phyloP scores from a whole-genome alignment of 2,797 vertebrate genomes.

The Amphiprion clarkii region DNA sequence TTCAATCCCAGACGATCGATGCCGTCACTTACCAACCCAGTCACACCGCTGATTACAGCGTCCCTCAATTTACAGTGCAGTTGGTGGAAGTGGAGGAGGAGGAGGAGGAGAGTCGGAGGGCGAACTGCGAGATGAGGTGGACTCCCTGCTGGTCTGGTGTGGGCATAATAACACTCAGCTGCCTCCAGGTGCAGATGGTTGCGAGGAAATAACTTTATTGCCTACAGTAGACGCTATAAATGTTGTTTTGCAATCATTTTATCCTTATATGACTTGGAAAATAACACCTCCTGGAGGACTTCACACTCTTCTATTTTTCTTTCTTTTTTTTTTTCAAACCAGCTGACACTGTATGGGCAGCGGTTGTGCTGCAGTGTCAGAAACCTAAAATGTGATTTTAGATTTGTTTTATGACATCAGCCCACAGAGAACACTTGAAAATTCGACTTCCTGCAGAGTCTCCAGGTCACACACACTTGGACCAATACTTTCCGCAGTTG shows the following conservation, averaged over 20 bases:
- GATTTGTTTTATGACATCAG: slow-evolving; percentile 8
- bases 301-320: slow-evolving; percentile 6
- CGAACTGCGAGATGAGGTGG: slow-evolving; percentile 36
- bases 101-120: not conserved
- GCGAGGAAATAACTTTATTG: slow-evolving; percentile 40
- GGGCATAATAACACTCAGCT: slow-evolving; percentile 20
- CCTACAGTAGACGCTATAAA: slow-evolving; percentile 20
- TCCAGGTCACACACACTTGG: slow-evolving; percentile 18
- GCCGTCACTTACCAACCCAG: slow-evolving; percentile 76
- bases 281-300: slow-evolving; percentile 39
- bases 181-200: slow-evolving; percentile 36
- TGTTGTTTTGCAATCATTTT: slow-evolving; percentile 36
- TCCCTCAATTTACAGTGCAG: slow-evolving; percentile 77
- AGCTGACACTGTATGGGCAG: slow-evolving; percentile 26
- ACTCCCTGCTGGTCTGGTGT: slow-evolving; percentile 42
- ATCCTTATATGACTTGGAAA: slow-evolving; percentile 60
- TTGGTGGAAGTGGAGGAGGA: slow-evolving; percentile 36
- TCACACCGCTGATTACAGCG: slow-evolving; percentile 79
- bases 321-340: slow-evolving; percentile 6
- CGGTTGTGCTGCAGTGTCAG: slow-evolving; percentile 14
- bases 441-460: slow-evolving; percentile 12
- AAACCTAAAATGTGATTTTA: slow-evolving; percentile 1
- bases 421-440: not conserved
- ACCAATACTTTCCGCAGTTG: slow-evolving; percentile 31
- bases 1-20: slow-evolving; percentile 82